These are phyloP conservation scores for Gobio gobio DNA, from an alignment of 2,113 vertebrate genomes.

Conservation along the genomic window DNA sequence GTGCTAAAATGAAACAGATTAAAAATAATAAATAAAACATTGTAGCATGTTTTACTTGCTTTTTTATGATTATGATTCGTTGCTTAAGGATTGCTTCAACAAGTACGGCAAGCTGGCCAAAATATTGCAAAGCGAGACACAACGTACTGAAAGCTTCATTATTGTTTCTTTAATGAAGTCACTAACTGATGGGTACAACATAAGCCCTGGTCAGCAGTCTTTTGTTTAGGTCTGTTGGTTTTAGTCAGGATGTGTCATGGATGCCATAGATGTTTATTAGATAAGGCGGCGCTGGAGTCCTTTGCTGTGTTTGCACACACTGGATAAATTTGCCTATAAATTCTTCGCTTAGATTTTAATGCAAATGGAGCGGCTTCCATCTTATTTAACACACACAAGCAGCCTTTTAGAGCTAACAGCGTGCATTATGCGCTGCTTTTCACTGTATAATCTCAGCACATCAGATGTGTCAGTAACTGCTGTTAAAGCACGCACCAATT, in stretches of 20 bases:
- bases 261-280: constrained; percentile 32
- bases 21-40: no score
- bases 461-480: constrained; percentile 34
- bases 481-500: constrained; percentile 23
- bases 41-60: no score
- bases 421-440: background rate
- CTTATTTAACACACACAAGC: background rate
- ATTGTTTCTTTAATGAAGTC: background rate
- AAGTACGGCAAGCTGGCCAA: background rate
- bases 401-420: background rate
- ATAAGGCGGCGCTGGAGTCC: constrained; percentile 2
- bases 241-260: constrained; percentile 23
- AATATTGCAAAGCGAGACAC: background rate
- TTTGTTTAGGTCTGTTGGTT: constrained; percentile 20
- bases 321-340: constrained; percentile 31
- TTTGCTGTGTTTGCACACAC: constrained; percentile 4
- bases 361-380: background rate
- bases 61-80: no score
- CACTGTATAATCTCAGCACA: constrained; percentile 1
- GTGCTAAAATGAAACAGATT: no score
- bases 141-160: background rate
- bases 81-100: background rate
- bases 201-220: background rate
- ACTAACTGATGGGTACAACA: background rate
- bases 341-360: constrained; percentile 16